Evolutionary conservation across 2,113 vertebrate species (phyloP), one percentile per base, ranked within the genome.

Genomic region (Oncorhynchus masou): DNA sequence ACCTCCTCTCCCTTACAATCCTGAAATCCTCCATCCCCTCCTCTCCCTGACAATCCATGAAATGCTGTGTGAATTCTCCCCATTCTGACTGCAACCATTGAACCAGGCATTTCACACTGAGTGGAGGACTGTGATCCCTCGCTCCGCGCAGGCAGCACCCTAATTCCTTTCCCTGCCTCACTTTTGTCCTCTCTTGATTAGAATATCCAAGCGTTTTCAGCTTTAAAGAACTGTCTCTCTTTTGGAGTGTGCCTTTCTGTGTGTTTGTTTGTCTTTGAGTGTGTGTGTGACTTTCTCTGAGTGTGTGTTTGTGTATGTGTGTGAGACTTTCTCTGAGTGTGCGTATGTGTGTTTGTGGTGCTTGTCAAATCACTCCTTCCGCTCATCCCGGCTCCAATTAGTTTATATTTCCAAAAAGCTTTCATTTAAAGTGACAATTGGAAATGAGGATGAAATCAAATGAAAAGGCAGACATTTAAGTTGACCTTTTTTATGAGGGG

Each of bases 321-420:
- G 49, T 57, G 60, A 11, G 79, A 31, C 59, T 69, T 16, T 67
- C 49, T 45, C 12, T 16, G 68, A 2, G 29, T 31, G 67, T 34
- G 16, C 8, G 54, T 11, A 16, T 24, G 54, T 11, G 5, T 20
- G 34, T 34, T 34, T 34, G n/a, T 66, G n/a, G 13, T 67, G 48
- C 64, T 12, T 68, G 27, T 39, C 20, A 24, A 67, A 51, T 25
- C 16, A 34, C 68, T 69, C 65, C 74, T 78, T 70, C 27, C 59
- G 3, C 3, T 74, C 76, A 70, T 48, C 70, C 69, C 7, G 45
- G 54, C 75, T 54, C 54, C 79, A 80, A 75, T 86, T 83, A 78
- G 49, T 84, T 76, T 71, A n/a, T 70, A 77, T 82, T 81, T 83
- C 70, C 77, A 84, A 81, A 71, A 87, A 65, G 68, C 75, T 15